These are phyloP conservation scores for Engraulis encrasicolus DNA, from an alignment of 2,113 vertebrate species.

Conservation along the genomic window DNA sequence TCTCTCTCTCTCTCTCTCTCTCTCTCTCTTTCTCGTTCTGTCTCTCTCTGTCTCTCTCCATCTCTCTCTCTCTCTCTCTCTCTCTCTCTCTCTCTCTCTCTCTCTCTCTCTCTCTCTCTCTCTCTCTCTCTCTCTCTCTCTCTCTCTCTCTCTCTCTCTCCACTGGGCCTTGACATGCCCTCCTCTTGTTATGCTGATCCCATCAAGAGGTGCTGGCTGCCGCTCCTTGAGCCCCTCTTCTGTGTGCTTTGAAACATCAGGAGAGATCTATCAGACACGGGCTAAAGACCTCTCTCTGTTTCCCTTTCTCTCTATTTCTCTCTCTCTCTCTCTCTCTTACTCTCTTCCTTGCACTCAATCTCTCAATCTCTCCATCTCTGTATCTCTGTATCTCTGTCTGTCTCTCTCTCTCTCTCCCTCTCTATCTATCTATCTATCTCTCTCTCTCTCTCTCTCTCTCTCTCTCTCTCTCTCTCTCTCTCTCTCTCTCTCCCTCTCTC, in stretches of 20 bases:
- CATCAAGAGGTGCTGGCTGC: background rate
- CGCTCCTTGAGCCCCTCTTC: background rate
- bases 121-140: background rate
- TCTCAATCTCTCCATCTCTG: too few species aligned
- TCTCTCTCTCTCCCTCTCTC: too few species aligned
- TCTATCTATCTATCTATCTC: slow-evolving; percentile 15
- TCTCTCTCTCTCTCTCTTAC: slow-evolving; percentile 43
- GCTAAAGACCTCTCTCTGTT: background rate
- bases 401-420: background rate
- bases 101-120: background rate
- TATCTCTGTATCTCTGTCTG: too few species aligned
- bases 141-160: background rate
- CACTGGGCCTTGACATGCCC: slow-evolving; percentile 1
- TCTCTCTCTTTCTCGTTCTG: too few species aligned
- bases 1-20: background rate
- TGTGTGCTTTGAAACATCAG: slow-evolving; percentile 7
- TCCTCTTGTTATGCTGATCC: slow-evolving; percentile 12
- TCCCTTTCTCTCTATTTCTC: background rate
- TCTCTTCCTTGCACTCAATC: too few species aligned
- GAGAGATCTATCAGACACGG: background rate
- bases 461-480: too few species aligned
- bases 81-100: background rate
- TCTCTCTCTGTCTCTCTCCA: background rate
- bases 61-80: background rate
- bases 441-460: slow-evolving; percentile 40